phyloP scores from a whole-genome alignment of 2,797 vertebrate genomes.

The Danio kyathit region DNA sequence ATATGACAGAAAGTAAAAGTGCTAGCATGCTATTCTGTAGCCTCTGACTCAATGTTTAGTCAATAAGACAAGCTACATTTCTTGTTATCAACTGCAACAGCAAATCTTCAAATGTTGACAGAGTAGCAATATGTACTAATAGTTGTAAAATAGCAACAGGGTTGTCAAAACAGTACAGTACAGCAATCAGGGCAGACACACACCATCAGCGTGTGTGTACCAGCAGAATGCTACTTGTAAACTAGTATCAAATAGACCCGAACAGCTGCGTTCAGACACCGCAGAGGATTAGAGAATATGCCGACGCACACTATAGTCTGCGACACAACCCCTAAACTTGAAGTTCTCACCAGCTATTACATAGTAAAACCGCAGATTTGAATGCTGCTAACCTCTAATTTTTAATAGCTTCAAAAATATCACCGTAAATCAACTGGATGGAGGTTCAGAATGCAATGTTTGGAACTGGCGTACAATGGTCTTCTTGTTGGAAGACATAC shows the following conservation, averaged over 20 bases:
- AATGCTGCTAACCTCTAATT: neutral
- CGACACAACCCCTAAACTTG: neutral
- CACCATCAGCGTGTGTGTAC: neutral
- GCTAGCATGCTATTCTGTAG: neutral
- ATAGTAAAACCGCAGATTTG: constrained; percentile 26
- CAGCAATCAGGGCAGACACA: constrained; percentile 18
- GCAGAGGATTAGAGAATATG: constrained; percentile 26
- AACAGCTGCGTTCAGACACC: constrained; percentile 44
- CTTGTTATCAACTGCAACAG: constrained; percentile 5
- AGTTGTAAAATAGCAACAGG: constrained; percentile 31
- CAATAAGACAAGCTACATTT: neutral
- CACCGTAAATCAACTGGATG: constrained; percentile 21
- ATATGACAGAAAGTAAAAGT: neutral
- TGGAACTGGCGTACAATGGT: constrained; percentile 22
- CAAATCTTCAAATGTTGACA: constrained; percentile 33
- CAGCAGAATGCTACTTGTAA: constrained; percentile 41
- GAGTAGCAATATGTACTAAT: constrained; percentile 8
- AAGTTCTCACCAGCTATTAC: neutral
- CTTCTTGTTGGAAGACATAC: constrained; percentile 25
- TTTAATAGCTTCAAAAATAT: constrained; percentile 13
- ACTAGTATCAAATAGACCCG: constrained; percentile 40
- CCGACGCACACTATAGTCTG: neutral
- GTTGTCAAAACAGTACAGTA: constrained; percentile 38
- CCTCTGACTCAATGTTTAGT: neutral
- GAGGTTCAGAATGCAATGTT: constrained; percentile 11